A percentile compares a stretch with the other conserved stretches of the same genome.
Evolutionary conservation across 2,888 invertebrate species (phyloP).

Genomic region (Diachrysia chrysitis): DNA sequence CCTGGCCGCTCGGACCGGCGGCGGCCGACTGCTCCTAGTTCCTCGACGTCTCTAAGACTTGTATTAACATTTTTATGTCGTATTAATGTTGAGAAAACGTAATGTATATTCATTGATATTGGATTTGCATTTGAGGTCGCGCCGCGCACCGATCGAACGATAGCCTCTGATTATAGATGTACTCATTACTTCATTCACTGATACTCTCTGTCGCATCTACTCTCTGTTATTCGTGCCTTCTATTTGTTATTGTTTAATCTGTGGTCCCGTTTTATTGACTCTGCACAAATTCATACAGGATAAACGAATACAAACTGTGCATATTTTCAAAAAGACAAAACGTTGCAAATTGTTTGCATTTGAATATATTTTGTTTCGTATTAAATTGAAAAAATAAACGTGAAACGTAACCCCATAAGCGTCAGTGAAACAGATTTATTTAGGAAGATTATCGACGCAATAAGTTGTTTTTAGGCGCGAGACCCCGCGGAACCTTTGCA

Average conservation of each 20-base stretch:
- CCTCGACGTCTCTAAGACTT: constrained; percentile 27
- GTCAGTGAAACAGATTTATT: constrained; percentile 64
- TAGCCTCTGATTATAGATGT: constrained; percentile 41
- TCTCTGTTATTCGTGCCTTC: not conserved
- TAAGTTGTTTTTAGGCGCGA: constrained; percentile 63
- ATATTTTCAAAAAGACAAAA: constrained; percentile 10
- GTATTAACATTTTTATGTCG: constrained; percentile 55
- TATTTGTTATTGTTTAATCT: constrained; percentile 12
- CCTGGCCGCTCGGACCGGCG: constrained; percentile 34
- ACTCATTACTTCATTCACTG: constrained; percentile 36
- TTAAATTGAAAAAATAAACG: constrained; percentile 48
- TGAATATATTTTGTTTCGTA: constrained; percentile 27
- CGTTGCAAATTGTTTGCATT: constrained; percentile 19
- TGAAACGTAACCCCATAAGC: constrained; percentile 51
- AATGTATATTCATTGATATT: constrained; percentile 50
- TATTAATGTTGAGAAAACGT: constrained; percentile 44
- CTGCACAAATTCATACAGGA: constrained; percentile 20
- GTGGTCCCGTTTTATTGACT: constrained; percentile 28
- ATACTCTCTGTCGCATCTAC: not conserved
- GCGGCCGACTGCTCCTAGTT: constrained; percentile 54
- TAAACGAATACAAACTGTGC: constrained; percentile 8
- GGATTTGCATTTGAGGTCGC: constrained; percentile 49
- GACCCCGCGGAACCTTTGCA: constrained; percentile 65
- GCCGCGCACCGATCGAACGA: constrained; percentile 23
- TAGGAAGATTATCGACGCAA: constrained; percentile 71